A percentile compares a stretch with the other conserved stretches of the same genome.
phyloP scores from a whole-genome alignment of 2,797 vertebrate genomes.

The Natrix natrix region DNA sequence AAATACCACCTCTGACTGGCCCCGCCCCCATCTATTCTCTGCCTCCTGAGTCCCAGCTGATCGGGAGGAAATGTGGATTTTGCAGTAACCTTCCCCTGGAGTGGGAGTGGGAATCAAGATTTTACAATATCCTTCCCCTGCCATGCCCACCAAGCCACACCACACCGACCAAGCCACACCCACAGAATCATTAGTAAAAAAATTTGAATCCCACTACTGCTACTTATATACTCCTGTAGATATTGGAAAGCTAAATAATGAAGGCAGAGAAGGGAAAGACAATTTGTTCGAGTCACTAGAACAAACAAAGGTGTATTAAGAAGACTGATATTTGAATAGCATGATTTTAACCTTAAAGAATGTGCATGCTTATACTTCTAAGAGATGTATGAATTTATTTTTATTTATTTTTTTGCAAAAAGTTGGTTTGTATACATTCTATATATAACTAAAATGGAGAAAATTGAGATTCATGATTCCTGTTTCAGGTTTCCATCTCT shows the following conservation, averaged over 20 bases:
- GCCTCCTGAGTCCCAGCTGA: too few relatives aligned
- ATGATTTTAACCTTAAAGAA: conserved; percentile 27
- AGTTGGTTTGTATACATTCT: not conserved
- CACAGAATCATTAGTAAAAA: too few relatives aligned
- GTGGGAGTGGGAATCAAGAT: too few relatives aligned
- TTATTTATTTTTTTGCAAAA: not conserved
- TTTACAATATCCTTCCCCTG: too few relatives aligned
- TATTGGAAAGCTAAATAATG: not conserved
- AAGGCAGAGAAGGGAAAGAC: not conserved
- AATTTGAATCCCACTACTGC: too few relatives aligned
- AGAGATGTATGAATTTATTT: conserved; percentile 19
- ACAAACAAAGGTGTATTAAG: not conserved
- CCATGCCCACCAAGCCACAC: too few relatives aligned
- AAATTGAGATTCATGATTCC: conserved; percentile 30
- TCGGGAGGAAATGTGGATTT: too few relatives aligned
- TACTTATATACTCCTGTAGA: not conserved
- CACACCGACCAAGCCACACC: too few relatives aligned
- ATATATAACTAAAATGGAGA: conserved; percentile 6
- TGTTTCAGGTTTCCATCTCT: conserved; percentile 31
- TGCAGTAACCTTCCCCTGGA: too few relatives aligned
- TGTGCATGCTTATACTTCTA: conserved; percentile 16
- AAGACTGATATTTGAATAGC: conserved; percentile 38
- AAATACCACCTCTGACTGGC: too few relatives aligned
- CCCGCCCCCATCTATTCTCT: too few relatives aligned
- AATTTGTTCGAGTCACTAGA: not conserved